Conservation (phyloP, 2,113 vertebrate genomes). For the Catharus bicknelli region DNA sequence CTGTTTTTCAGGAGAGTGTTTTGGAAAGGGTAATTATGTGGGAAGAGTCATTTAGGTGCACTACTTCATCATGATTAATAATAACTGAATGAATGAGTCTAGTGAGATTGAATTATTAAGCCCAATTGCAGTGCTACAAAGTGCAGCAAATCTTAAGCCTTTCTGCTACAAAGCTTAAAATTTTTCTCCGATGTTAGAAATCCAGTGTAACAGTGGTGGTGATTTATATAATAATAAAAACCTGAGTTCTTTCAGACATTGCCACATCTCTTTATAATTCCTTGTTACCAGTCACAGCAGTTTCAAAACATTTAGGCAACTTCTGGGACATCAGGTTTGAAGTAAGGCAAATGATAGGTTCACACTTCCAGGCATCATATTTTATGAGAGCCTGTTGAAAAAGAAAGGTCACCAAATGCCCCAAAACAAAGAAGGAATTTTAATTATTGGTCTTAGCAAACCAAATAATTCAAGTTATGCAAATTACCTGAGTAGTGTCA, state of each 20-base stretch:
- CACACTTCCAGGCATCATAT: too few species aligned
- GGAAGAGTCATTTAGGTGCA: not conserved
- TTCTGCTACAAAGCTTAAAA: not conserved
- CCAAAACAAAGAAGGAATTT: not conserved
- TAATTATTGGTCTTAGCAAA: not conserved
- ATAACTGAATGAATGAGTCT: not conserved
- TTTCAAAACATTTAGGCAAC: not conserved
- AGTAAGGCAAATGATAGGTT: not conserved
- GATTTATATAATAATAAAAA: not conserved
- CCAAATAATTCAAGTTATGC: not conserved
- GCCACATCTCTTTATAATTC: not conserved
- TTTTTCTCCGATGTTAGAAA: not conserved
- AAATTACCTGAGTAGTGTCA: not conserved
- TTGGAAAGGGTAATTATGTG: conserved; percentile 3
- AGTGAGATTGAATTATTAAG: not conserved
- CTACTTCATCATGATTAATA: conserved; percentile 2
- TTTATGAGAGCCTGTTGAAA: not conserved
- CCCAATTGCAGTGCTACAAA: not conserved
- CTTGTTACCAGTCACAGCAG: not conserved
- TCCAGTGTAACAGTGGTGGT: not conserved
- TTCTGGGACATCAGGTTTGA: not conserved
- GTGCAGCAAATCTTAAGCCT: not conserved
- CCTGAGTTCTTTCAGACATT: not conserved
- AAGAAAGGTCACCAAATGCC: not conserved
- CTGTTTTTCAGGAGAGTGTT: conserved; percentile 4